Evolutionary conservation across 1,140 invertebrate species (phyloP), one percentile per base, ranked within the genome.

Genomic region (Cherax destructor): DNA sequence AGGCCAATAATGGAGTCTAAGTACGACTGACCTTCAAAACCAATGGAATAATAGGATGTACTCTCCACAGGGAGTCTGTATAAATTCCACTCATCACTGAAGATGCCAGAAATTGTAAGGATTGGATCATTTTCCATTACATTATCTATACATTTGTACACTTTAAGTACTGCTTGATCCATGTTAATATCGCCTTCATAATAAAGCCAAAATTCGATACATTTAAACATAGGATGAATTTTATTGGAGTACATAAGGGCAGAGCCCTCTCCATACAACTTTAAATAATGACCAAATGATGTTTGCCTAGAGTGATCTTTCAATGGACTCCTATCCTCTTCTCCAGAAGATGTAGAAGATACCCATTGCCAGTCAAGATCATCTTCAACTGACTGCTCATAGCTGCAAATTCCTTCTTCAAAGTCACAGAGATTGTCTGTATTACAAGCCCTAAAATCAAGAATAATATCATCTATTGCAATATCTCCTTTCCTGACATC

Each of bases 391-490:
- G 83, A 86, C 78, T 91, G 90, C 21, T 86, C 83, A 74, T 80
- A 91, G 50, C 74, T 50, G 21, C 90, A 91, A 6, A 80, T 80
- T 72, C 74, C 41, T 59, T 69, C 77, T 76, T 91, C 90, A 86
- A 91, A 91, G 47, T 86, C 83, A 86, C 90, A 91, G 11, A 86
- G 49, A 69, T 24, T 61, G 13, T n/a, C 77, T 11, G 16, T n/a
- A 30, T 72, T 30, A 56, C 90, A 91, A 9, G n/a, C 30, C 10
- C 47, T 56, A 79, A 81, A 81, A 59, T 91, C 90, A 80, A 91
- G 24, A 6, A 56, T 65, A 41, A 91, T 91, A 52, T 91, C 90
- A 91, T 91, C 90, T 59, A 91, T 59, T 7, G 90, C 90, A 81
- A 91, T 91, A 52, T 91, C 83, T 80, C 90, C 21, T 30, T 61